phyloP scores from a whole-genome alignment of 2,797 vertebrate species.

The Poeciliopsis infans region DNA sequence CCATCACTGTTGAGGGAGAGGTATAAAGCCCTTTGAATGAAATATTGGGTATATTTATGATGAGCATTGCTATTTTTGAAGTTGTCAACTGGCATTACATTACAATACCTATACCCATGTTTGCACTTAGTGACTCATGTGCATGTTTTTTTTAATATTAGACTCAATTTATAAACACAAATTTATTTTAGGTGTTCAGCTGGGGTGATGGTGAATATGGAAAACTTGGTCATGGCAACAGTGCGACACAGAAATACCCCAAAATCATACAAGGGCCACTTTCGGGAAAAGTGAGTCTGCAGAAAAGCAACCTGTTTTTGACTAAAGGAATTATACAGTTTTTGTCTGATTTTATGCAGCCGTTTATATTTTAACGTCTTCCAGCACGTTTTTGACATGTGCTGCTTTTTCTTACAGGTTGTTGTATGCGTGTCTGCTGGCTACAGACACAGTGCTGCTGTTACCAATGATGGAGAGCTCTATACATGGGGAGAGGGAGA shows the following conservation, averaged over 20 bases:
- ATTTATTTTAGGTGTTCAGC: constrained; percentile 79
- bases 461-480: constrained; percentile 85
- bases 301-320: not conserved
- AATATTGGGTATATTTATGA: not conserved
- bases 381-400: not conserved
- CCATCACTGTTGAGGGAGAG: constrained; percentile 85
- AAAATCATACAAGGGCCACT: constrained; percentile 87
- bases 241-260: constrained; percentile 86
- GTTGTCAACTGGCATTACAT: not conserved
- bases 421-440: constrained; percentile 87
- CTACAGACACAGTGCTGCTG: constrained; percentile 87
- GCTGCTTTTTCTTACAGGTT: constrained; percentile 66
- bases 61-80: not conserved
- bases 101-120: not conserved
- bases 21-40: constrained; percentile 41
- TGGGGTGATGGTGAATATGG: constrained; percentile 89
- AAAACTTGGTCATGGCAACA: constrained; percentile 87
- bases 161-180: not conserved
- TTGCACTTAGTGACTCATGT: not conserved
- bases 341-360: not conserved
- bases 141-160: not conserved
- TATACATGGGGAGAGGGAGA: constrained; percentile 89
- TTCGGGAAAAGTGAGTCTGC: constrained; percentile 78
- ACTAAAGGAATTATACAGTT: not conserved
- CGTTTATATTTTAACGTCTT: not conserved